Conservation (phyloP, 2,113 vertebrate genomes). For the Galemys pyrenaicus region DNA sequence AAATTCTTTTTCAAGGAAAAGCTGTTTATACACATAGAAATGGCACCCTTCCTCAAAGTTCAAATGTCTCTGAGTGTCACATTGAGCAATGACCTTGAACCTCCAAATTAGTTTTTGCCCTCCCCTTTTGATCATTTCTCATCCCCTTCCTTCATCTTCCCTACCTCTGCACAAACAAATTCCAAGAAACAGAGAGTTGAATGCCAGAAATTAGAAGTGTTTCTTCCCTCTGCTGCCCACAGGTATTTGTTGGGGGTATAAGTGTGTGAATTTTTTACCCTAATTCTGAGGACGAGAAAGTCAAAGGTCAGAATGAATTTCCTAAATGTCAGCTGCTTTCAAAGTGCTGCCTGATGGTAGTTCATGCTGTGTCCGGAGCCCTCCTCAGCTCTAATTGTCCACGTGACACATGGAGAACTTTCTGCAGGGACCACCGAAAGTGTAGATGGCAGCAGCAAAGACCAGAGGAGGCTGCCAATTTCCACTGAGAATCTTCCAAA, state of each 20-base stretch:
- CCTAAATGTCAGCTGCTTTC: conserved; percentile 24
- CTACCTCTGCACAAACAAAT: not conserved
- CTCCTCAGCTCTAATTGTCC: not conserved
- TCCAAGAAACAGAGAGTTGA: not conserved
- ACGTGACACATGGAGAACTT: accelerated
- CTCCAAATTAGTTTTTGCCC: not conserved
- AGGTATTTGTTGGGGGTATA: not conserved
- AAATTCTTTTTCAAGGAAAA: not conserved
- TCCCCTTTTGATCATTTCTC: not conserved
- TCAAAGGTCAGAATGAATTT: conserved; percentile 53
- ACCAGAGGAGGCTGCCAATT: accelerated
- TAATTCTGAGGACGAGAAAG: conserved; percentile 38
- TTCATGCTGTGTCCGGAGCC: not conserved
- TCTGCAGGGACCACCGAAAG: not conserved
- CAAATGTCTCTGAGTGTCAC: not conserved
- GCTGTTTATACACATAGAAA: not conserved
- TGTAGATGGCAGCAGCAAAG: not conserved
- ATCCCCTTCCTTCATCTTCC: not conserved
- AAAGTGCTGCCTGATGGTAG: not conserved
- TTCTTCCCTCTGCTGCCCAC: not conserved
- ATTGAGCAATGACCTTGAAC: not conserved
- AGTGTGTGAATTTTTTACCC: not conserved
- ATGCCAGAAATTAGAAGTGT: not conserved
- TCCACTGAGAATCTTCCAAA: accelerated
- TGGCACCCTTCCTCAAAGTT: not conserved